phyloP scores from a whole-genome alignment of 2,888 invertebrate species.

The Chymomyza fuscimana region DNA sequence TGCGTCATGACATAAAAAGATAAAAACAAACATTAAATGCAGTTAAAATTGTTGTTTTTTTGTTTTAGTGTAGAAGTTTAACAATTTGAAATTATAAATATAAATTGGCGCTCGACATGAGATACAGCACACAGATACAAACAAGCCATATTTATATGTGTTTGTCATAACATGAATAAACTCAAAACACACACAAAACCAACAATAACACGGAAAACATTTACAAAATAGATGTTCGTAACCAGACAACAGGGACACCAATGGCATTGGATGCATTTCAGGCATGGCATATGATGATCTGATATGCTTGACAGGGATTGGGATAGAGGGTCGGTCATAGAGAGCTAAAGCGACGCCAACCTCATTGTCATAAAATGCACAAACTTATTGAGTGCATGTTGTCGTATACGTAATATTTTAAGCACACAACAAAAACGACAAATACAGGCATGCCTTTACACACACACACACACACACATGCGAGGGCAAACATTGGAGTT shows the following conservation, averaged over 20 bases:
- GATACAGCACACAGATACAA: slow-evolving; percentile 6
- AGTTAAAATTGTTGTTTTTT: slow-evolving; percentile 16
- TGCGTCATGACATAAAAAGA: slow-evolving; percentile 25
- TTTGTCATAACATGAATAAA: neutral
- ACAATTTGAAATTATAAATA: slow-evolving; percentile 13
- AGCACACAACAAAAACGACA: slow-evolving; percentile 16
- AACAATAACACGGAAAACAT: slow-evolving; percentile 10
- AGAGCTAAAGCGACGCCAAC: slow-evolving; percentile 2
- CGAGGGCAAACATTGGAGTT: neutral
- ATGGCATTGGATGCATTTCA: slow-evolving; percentile 16
- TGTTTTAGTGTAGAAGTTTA: neutral
- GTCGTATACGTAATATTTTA: slow-evolving; percentile 52
- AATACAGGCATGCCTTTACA: slow-evolving; percentile 15
- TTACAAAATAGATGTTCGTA: slow-evolving; percentile 36
- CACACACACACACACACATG: slow-evolving; percentile 11
- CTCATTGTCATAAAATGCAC: slow-evolving; percentile 57
- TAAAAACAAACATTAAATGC: slow-evolving; percentile 29
- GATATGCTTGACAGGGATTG: neutral
- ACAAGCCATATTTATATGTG: no score
- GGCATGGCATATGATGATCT: neutral
- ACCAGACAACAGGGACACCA: slow-evolving; percentile 16
- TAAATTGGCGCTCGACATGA: slow-evolving; percentile 34
- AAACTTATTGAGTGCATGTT: slow-evolving; percentile 61
- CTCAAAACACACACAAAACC: slow-evolving; percentile 1
- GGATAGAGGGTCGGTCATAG: neutral